Base-by-base conservation (phyloP, 2,113 vertebrate species). In the Pygoscelis antarcticus region DNA sequence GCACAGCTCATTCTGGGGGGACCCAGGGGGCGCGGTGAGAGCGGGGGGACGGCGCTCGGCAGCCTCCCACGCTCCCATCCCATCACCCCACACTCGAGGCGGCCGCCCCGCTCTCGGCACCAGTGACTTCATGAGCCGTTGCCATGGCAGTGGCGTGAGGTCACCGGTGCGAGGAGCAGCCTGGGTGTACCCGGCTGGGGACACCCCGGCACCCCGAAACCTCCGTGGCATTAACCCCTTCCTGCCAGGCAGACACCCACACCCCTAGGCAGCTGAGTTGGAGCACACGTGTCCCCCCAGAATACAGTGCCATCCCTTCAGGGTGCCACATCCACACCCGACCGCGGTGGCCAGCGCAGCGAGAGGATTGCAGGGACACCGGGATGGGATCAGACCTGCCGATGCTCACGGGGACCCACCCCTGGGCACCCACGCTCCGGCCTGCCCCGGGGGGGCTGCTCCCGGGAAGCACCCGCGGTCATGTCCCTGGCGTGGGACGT, bases 71-170 rank as follows among this genome's bases (percentile, higher is more conserved):
- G 11, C 79, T 64, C 26, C 51, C 89, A 44, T 58, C 83, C 55
- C 92, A 19, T 75, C 83, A 7, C 78, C 87, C 57, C 61, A 1
- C 17, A 36, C 92, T 69, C 0, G 7, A 16, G 7, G 79, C 42
- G 3, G 70, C 92, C 60, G 11, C 90, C 68, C 76, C 15, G 65
- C 71, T 94, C 54, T 20, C 25, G 1, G 87, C 40, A 71, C 80
- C 22, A 0, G 95, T 94, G 94, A 97, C 94, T 93, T 97, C 97
- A 97, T 84, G 61, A 91, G 79, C 36, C 26, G 91, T 98, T 97
- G 96, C 91, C 79, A 97, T 93, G 90, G 93, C 83, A 92, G 75
- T 87, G 64, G 58, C 47, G 60, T 97, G 97, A 98, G 95, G 97
- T 97, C 97, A 97, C 83, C 44, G 13, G 74, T 71, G 57, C 21